Conservation (phyloP, 2,113 vertebrate genomes). For the Callospermophilus lateralis region DNA sequence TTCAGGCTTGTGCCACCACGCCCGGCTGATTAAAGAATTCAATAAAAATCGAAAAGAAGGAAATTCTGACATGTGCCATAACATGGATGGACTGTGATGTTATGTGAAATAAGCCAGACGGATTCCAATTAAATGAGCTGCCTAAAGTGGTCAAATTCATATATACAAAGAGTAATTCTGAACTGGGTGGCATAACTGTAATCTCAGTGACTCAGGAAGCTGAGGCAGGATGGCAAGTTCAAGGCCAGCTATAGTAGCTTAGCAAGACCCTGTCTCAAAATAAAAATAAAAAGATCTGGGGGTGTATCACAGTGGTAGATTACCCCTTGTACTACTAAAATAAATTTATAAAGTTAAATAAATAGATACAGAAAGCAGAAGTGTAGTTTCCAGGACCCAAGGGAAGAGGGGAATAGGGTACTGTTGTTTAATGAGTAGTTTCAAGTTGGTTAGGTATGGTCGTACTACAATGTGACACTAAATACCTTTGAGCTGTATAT, state of each 20-base stretch:
- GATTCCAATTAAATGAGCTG: not conserved
- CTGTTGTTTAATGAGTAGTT: not conserved
- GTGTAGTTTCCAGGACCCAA: not conserved
- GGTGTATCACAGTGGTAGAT: too few relatives aligned
- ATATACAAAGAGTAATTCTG: not conserved
- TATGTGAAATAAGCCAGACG: constrained; percentile 20
- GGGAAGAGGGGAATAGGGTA: not conserved
- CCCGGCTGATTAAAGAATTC: not conserved
- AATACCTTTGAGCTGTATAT: not conserved
- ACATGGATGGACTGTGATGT: not conserved
- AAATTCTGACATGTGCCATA: not conserved
- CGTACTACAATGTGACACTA: not conserved
- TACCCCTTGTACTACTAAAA: too few relatives aligned
- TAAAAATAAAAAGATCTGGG: too few relatives aligned
- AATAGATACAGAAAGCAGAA: not conserved
- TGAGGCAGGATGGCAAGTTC: too few relatives aligned
- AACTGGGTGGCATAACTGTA: too few relatives aligned
- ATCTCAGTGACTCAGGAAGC: too few relatives aligned
- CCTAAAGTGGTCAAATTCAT: not conserved
- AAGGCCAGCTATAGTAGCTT: too few relatives aligned
- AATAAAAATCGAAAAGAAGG: not conserved
- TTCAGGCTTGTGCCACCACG: too few relatives aligned
- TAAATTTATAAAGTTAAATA: too few relatives aligned
- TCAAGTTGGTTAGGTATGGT: not conserved
- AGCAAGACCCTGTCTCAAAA: too few relatives aligned